Percentiles rank a stretch among this genome's conserved stretches.
Evolutionary conservation across 2,113 vertebrate genomes (phyloP).

Genomic region (Oryzias curvinotus): DNA sequence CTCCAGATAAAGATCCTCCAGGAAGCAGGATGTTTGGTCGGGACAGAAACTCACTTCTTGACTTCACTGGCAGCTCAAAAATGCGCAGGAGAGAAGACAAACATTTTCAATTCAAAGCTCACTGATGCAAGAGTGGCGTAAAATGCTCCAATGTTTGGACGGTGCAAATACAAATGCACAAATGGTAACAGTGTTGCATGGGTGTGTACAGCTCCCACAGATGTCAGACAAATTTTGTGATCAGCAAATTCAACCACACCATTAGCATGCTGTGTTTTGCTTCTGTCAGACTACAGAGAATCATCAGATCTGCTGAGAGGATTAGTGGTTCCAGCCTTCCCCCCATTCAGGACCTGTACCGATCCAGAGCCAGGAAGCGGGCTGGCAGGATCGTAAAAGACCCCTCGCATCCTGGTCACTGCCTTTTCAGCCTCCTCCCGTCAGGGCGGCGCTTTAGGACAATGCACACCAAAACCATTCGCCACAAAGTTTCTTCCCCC

Average conservation of each 20-base stretch:
- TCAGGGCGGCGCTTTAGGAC: too few relatives aligned
- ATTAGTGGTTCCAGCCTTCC: too few relatives aligned
- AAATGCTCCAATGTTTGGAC: constrained; percentile 50
- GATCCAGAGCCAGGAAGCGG: too few relatives aligned
- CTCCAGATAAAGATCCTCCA: constrained; percentile 4
- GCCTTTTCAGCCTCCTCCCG: too few relatives aligned
- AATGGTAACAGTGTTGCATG: constrained; percentile 58
- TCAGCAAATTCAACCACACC: constrained; percentile 24
- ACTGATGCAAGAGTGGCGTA: constrained; percentile 70
- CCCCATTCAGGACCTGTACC: too few relatives aligned
- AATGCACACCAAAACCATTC: too few relatives aligned
- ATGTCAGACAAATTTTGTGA: constrained; percentile 32
- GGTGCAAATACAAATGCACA: constrained; percentile 40
- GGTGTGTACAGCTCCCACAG: constrained; percentile 40
- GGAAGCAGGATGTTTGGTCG: constrained; percentile 20
- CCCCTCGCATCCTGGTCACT: too few relatives aligned
- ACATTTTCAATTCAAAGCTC: constrained; percentile 55
- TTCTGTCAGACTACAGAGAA: too few relatives aligned
- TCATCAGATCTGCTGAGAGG: too few relatives aligned
- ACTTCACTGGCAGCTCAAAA: constrained; percentile 27
- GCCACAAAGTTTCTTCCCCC: too few relatives aligned
- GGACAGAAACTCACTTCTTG: constrained; percentile 5
- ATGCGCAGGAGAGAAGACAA: constrained; percentile 45
- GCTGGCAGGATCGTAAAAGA: too few relatives aligned
- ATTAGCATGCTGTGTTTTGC: not conserved